phyloP scores from a whole-genome alignment of 2,888 invertebrate genomes.

The Cecidostiba fungosa region DNA sequence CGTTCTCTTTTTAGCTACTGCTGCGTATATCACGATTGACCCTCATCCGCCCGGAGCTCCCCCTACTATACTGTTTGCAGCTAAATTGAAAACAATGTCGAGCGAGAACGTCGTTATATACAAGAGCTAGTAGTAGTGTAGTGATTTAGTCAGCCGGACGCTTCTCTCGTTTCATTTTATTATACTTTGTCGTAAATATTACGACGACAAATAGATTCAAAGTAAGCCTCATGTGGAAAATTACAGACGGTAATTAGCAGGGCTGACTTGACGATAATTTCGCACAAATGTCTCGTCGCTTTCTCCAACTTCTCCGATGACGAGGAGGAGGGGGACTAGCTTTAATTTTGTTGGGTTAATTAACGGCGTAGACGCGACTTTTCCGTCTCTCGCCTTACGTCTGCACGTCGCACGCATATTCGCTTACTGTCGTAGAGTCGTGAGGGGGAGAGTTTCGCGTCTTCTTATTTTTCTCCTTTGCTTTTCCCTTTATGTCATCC shows the following conservation, averaged over 20 bases:
- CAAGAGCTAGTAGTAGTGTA: not conserved
- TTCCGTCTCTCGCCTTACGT: not conserved
- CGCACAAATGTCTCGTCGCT: not conserved
- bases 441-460: not conserved
- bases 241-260: not conserved
- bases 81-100: conserved; percentile 49
- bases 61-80: no score
- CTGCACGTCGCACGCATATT: conserved; percentile 60
- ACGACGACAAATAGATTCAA: no score
- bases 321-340: conserved; percentile 41
- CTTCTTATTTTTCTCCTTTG: not conserved
- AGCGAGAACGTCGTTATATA: not conserved
- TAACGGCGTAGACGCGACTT: conserved; percentile 31
- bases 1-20: not conserved
- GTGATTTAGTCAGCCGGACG: conserved; percentile 26
- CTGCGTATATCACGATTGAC: conserved; percentile 44
- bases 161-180: not conserved
- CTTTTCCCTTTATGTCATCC: not conserved
- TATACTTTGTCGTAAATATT: not conserved
- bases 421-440: not conserved
- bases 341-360: conserved; percentile 64
- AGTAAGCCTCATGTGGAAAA: not conserved
- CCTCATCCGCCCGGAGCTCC: conserved; percentile 26
- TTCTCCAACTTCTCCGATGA: conserved; percentile 10
- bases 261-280: conserved; percentile 3